phyloP scores from a whole-genome alignment of 2,797 vertebrate genomes.

The Epinephelus malabaricus region DNA sequence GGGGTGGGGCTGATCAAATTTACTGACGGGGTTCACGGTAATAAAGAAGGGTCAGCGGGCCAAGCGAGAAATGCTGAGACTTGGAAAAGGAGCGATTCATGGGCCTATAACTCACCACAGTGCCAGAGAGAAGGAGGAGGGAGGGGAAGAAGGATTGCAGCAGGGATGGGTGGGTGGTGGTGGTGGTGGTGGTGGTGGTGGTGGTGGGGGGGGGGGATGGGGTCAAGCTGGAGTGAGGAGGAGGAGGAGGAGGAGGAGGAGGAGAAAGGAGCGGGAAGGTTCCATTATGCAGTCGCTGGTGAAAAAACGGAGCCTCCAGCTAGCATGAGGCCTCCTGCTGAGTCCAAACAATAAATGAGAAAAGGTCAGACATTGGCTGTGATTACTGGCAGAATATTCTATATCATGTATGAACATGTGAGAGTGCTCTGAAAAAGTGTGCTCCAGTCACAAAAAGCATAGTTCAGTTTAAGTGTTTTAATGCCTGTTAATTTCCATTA shows the following conservation, averaged over 20 bases:
- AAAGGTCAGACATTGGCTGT: slow-evolving; percentile 42
- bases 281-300: slow-evolving; percentile 8
- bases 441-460: background rate
- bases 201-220: slow-evolving; percentile 3
- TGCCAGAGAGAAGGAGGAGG: slow-evolving; percentile 31
- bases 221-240: slow-evolving; percentile 36
- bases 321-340: slow-evolving; percentile 28
- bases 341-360: slow-evolving; percentile 43
- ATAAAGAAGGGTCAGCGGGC: slow-evolving; percentile 74
- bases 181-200: background rate
- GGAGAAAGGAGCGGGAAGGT: slow-evolving; percentile 18
- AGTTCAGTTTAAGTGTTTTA: background rate
- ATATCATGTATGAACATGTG: background rate
- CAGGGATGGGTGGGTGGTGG: slow-evolving; percentile 8
- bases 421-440: slow-evolving; percentile 7
- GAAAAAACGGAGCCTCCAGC: slow-evolving; percentile 24
- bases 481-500: background rate
- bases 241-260: slow-evolving; percentile 32
- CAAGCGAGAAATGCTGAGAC: slow-evolving; percentile 78
- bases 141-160: slow-evolving; percentile 33
- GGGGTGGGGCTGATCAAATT: slow-evolving; percentile 67
- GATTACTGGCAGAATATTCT: slow-evolving; percentile 3
- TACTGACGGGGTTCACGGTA: slow-evolving; percentile 67
- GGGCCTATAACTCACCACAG: slow-evolving; percentile 73
- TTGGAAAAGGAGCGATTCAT: slow-evolving; percentile 75